Conservation (phyloP, 2,888 invertebrate species). For the Xiphydria camelus region DNA sequence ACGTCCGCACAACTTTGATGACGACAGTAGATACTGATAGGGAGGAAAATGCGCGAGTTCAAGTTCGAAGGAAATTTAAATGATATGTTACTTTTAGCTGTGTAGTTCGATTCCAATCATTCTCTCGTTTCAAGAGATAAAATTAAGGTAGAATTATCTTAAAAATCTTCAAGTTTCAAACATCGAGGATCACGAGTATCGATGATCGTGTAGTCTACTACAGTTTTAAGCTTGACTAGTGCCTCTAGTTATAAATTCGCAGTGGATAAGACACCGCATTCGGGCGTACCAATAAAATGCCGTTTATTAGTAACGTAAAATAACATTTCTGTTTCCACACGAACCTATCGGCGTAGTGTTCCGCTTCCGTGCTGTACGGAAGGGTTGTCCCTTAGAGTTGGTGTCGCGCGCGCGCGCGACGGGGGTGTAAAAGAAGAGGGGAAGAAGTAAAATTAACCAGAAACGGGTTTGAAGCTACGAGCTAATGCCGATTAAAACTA, state of each 20-base stretch:
- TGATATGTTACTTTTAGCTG: background rate
- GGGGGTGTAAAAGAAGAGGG: too few species aligned
- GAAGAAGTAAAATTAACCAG: too few species aligned
- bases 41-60: background rate
- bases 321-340: too few species aligned
- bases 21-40: background rate
- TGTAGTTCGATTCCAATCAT: conserved; percentile 21
- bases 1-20: too few species aligned
- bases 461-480: too few species aligned
- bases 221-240: conserved; percentile 50
- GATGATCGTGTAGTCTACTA: conserved; percentile 34
- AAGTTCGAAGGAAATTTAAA: background rate
- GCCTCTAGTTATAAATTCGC: conserved; percentile 52
- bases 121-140: conserved; percentile 17
- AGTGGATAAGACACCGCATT: conserved; percentile 39
- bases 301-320: conserved; percentile 29
- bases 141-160: conserved; percentile 16
- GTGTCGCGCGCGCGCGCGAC: too few species aligned
- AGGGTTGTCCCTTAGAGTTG: too few species aligned
- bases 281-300: conserved; percentile 34
- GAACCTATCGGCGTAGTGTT: too few species aligned
- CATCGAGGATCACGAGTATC: conserved; percentile 32
- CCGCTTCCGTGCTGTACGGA: too few species aligned
- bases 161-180: conserved; percentile 21
- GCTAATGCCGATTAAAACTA: too few species aligned